Evolutionary conservation across 92 coral and sea anemone genomes (phyloP).

Genomic region (Epizoanthus fatuus): DNA sequence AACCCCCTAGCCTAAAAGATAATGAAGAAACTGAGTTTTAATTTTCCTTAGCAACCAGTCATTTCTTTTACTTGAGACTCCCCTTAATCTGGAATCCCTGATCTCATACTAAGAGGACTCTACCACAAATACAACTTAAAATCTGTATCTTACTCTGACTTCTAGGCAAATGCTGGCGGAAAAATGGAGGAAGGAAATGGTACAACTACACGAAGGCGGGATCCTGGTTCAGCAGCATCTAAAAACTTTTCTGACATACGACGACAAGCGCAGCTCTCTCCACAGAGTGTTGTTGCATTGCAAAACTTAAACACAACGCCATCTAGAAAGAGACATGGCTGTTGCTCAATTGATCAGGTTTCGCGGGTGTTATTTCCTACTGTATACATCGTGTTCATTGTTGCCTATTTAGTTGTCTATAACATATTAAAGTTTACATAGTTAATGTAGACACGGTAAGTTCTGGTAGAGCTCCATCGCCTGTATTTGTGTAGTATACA

Average conservation of each 20-base stretch:
- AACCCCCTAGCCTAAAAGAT: too few species aligned
- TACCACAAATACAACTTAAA: background rate
- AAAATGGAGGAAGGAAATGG: background rate
- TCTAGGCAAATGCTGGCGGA: background rate
- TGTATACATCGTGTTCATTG: conserved; percentile 6
- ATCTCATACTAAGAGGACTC: background rate
- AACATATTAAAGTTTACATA: background rate
- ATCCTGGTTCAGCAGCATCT: background rate
- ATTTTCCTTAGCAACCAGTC: too few species aligned
- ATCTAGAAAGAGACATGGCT: background rate
- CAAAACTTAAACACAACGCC: background rate
- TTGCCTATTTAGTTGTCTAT: conserved; percentile 6
- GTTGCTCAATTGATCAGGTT: conserved; percentile 14
- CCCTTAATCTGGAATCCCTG: too few species aligned
- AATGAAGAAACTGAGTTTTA: too few species aligned
- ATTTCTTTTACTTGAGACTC: too few species aligned
- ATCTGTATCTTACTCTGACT: background rate
- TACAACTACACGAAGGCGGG: conserved; percentile 9
- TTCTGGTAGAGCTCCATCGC: too few species aligned
- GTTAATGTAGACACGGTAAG: too few species aligned
- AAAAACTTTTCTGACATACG: background rate
- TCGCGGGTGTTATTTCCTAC: conserved; percentile 31
- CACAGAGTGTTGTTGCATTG: background rate
- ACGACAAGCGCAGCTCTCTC: background rate
- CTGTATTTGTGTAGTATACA: too few species aligned